A percentile compares a stretch with the other conserved stretches of the same genome.
These are phyloP conservation scores for Mamestra brassicae DNA, from an alignment of 2,888 invertebrate genomes.

Conservation along the genomic window DNA sequence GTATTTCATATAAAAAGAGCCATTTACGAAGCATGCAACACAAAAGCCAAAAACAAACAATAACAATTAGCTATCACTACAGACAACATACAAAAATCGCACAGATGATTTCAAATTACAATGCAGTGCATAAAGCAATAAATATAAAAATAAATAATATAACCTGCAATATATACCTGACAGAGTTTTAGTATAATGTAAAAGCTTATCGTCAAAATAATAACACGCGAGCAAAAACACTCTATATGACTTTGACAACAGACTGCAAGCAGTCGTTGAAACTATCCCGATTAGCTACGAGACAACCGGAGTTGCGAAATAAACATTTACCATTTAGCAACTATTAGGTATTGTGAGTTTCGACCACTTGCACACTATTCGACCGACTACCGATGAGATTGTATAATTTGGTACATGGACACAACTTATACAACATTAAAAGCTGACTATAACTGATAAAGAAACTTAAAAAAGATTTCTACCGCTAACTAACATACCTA, in stretches of 20 bases:
- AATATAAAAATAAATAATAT: background rate
- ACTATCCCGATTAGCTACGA: background rate
- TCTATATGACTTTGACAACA: background rate
- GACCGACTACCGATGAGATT: background rate
- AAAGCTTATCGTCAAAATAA: background rate
- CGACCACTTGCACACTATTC: background rate
- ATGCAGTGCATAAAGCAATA: background rate
- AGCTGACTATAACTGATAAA: background rate
- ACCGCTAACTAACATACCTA: background rate
- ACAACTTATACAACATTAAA: constrained; percentile 8
- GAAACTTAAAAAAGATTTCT: background rate
- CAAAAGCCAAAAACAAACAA: too few species aligned
- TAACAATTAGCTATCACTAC: too few species aligned
- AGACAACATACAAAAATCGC: background rate
- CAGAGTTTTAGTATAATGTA: background rate
- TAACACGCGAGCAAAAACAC: background rate
- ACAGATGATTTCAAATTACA: background rate
- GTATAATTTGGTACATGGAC: constrained; percentile 4
- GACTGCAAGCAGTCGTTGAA: background rate
- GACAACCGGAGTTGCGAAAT: background rate
- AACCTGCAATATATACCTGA: background rate
- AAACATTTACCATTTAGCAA: background rate
- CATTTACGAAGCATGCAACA: background rate
- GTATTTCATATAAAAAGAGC: too few species aligned
- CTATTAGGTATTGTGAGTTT: background rate